Evolutionary conservation across 1,140 invertebrate genomes (phyloP).

Genomic region (Leguminivora glycinivorella): DNA sequence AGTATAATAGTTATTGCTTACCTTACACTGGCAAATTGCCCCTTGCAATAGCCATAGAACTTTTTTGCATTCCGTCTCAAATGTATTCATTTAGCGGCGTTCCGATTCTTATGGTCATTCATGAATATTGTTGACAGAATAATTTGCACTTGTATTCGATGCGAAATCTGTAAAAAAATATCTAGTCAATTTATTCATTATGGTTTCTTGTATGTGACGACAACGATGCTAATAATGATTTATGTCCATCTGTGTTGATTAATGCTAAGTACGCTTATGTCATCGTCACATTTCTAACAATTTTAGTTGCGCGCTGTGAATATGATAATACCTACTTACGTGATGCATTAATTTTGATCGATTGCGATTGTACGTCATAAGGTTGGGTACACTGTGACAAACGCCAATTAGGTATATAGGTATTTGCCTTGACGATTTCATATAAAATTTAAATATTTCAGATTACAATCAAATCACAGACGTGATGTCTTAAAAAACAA

Average conservation of each 20-base stretch:
- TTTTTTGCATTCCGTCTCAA: background rate
- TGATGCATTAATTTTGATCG: background rate
- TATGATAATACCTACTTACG: background rate
- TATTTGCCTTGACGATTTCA: too few species aligned
- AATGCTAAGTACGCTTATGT: background rate
- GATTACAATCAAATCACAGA: too few species aligned
- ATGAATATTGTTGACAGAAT: constrained; percentile 8
- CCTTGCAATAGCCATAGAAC: background rate
- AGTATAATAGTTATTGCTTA: constrained; percentile 20
- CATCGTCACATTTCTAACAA: background rate
- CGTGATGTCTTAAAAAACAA: too few species aligned
- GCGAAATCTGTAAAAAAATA: background rate
- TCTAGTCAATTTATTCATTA: background rate
- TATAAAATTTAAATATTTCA: too few species aligned
- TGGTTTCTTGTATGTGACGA: background rate
- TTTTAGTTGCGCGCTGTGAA: background rate
- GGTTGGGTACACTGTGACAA: too few species aligned
- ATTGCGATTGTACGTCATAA: background rate
- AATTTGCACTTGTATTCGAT: constrained; percentile 6
- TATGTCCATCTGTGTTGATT: background rate
- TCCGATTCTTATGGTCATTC: background rate
- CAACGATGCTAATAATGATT: constrained; percentile 7
- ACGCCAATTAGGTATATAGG: too few species aligned
- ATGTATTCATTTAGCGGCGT: constrained; percentile 15
- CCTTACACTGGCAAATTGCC: constrained; percentile 10